Evolutionary conservation across 2,888 invertebrate genomes (phyloP).

Genomic region (Diarsia rubi): DNA sequence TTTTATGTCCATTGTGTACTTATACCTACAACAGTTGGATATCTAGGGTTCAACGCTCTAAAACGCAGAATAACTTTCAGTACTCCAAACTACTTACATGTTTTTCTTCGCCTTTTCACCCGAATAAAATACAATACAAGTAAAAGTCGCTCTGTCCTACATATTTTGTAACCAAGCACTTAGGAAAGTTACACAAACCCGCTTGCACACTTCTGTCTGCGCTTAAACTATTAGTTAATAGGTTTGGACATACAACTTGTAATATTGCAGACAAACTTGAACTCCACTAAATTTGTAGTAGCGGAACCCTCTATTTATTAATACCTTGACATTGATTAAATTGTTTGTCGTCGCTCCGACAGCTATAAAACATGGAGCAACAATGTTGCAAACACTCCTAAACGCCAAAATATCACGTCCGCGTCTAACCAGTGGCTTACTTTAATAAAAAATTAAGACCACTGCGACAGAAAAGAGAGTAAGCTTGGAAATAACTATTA

Average conservation of each 20-base stretch:
- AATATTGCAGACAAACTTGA: slow-evolving; percentile 46
- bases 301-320: slow-evolving; percentile 32
- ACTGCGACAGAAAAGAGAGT: slow-evolving; percentile 14
- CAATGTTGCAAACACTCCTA: slow-evolving; percentile 32
- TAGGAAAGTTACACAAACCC: slow-evolving; percentile 35
- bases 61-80: slow-evolving; percentile 23
- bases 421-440: slow-evolving; percentile 17
- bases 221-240: slow-evolving; percentile 41
- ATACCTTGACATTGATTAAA: slow-evolving; percentile 54
- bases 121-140: slow-evolving; percentile 13
- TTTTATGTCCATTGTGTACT: slow-evolving; percentile 66
- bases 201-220: slow-evolving; percentile 8
- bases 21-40: slow-evolving; percentile 32
- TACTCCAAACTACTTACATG: background rate
- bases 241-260: slow-evolving; percentile 41
- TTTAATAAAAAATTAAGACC: slow-evolving; percentile 27
- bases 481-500: background rate
- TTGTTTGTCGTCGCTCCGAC: slow-evolving; percentile 37
- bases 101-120: slow-evolving; percentile 9
- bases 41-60: slow-evolving; percentile 23
- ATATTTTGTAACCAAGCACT: slow-evolving; percentile 30
- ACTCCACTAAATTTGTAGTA: slow-evolving; percentile 36
- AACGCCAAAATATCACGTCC: slow-evolving; percentile 37
- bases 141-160: slow-evolving; percentile 9
- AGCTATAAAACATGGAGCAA: slow-evolving; percentile 35